A percentile compares a stretch with the other conserved stretches of the same genome.
phyloP scores from a whole-genome alignment of 2,797 vertebrate genomes.

The Thalassophryne amazonica region DNA sequence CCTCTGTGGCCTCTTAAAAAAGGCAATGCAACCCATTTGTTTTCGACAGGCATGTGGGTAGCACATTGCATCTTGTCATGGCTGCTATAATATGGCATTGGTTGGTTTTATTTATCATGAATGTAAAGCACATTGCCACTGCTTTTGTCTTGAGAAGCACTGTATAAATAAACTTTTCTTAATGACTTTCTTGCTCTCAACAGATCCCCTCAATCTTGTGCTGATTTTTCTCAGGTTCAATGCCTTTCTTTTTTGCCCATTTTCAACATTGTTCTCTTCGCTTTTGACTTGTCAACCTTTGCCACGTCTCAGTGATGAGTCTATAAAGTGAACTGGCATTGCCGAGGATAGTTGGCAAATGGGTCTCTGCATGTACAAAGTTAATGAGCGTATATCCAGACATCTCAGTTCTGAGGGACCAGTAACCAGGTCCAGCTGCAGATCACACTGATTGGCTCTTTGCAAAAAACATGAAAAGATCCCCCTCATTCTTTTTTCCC shows the following conservation, averaged over 20 bases:
- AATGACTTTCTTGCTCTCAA: background rate
- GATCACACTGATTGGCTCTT: conserved; percentile 47
- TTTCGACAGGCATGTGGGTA: no score
- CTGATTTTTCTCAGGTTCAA: conserved; percentile 15
- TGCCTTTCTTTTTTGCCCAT: conserved; percentile 20
- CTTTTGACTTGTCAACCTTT: conserved; percentile 12
- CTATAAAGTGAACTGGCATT: conserved; percentile 28
- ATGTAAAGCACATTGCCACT: no score
- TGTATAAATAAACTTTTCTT: no score
- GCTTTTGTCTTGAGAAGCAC: no score
- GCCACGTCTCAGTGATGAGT: conserved; percentile 24
- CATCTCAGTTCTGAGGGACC: conserved; percentile 32
- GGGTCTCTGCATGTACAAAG: conserved; percentile 25
- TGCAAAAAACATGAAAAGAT: conserved; percentile 60
- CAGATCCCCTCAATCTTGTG: background rate
- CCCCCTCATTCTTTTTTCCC: no score
- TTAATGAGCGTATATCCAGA: conserved; percentile 40
- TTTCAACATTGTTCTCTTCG: conserved; percentile 4
- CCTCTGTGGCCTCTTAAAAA: no score
- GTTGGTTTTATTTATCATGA: no score
- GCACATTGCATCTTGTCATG: no score
- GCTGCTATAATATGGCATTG: no score
- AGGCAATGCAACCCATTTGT: no score
- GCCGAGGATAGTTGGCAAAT: conserved; percentile 41
- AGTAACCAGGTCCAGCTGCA: conserved; percentile 26